Conservation (phyloP, 2,888 invertebrate species). For the Rhodophaea formosa region DNA sequence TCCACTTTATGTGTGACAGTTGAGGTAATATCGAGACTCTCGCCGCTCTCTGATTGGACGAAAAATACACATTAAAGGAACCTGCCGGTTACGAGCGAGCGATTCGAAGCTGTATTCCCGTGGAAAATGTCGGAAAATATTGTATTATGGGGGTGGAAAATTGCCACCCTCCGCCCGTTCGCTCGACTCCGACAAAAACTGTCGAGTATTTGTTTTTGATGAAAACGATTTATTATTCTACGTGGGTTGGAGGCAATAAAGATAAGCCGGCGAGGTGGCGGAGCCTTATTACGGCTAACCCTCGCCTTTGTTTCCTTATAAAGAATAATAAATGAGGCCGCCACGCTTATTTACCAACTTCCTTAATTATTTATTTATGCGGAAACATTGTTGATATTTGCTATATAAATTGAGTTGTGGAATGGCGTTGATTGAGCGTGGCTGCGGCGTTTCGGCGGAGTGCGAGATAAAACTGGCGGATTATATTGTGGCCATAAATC, state of each 20-base stretch:
- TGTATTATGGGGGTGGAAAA: slow-evolving; percentile 82
- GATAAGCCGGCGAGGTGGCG: slow-evolving; percentile 82
- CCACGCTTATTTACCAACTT: slow-evolving; percentile 79
- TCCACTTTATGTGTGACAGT: slow-evolving; percentile 83
- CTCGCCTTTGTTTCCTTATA: slow-evolving; percentile 82
- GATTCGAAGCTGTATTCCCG: slow-evolving; percentile 81
- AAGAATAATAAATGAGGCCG: slow-evolving; percentile 81
- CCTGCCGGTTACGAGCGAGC: slow-evolving; percentile 78
- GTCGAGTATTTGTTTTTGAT: slow-evolving; percentile 83
- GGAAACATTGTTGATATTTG: slow-evolving; percentile 75
- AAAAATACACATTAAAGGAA: slow-evolving; percentile 83
- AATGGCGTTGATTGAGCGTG: slow-evolving; percentile 30
- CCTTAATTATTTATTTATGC: slow-evolving; percentile 80
- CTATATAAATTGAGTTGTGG: slow-evolving; percentile 49
- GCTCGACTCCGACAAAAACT: slow-evolving; percentile 81
- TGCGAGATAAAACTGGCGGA: slow-evolving; percentile 25
- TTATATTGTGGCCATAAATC: slow-evolving; percentile 54
- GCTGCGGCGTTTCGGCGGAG: slow-evolving; percentile 21
- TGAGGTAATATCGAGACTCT: slow-evolving; percentile 83
- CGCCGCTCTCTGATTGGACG: slow-evolving; percentile 82
- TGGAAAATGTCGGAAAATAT: slow-evolving; percentile 82
- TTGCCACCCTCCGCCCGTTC: slow-evolving; percentile 79
- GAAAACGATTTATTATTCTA: slow-evolving; percentile 82
- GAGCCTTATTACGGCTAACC: slow-evolving; percentile 82
- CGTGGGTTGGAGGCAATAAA: slow-evolving; percentile 82